Base-by-base conservation (phyloP, 2,113 vertebrate species). In the Peromyscus maniculatus region DNA sequence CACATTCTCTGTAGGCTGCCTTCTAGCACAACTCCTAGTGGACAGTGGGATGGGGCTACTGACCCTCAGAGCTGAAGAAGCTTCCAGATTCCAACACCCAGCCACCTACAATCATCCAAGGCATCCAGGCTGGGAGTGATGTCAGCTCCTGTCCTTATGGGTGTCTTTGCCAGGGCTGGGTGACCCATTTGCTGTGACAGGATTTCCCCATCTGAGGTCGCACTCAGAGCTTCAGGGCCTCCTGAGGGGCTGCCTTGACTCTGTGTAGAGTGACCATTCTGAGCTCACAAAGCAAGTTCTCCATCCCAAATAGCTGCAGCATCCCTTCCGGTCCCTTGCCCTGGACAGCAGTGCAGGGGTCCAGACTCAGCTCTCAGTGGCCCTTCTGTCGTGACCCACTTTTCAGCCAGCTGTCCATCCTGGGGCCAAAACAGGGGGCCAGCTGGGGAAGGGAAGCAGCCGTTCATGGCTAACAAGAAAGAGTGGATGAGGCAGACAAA, bases 1-100 rank as follows among this genome's bases (percentile, higher is more conserved):
- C 24, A 43, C 5, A 11, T 10, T 64, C 62, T 33, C 67, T 33
- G 12, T 39, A 59, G 78, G 49, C 33, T 4, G 26, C 55, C 57
- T 3, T 43, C 39, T 0, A 28, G 2, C 11, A 4, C 0, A 57
- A 3, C 22, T 1, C 46, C 19, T 39, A 13, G 12, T 17, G 21
- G 36, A 4, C 59, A 21, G 36, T 24, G 15, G 16, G 49, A 87
- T 33, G 28, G 17, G 9, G 55, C 15, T 5, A 39, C 36, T 39
- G 26, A 24, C n/a, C 77, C 26, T 10, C 91, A 46, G n/a, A 16
- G n/a, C 19, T 57, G 69, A 33, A 36, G 62, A 36, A 62, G 43
- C 22, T 6, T 31, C 64, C 19, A 28, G 5, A 43, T 17, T 7
- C 16, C 62, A 22, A 22, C 17, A 13, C 46, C n/a, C 28, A 1